Base-by-base conservation (phyloP, 2,113 vertebrate genomes). In the Cairina moschata region DNA sequence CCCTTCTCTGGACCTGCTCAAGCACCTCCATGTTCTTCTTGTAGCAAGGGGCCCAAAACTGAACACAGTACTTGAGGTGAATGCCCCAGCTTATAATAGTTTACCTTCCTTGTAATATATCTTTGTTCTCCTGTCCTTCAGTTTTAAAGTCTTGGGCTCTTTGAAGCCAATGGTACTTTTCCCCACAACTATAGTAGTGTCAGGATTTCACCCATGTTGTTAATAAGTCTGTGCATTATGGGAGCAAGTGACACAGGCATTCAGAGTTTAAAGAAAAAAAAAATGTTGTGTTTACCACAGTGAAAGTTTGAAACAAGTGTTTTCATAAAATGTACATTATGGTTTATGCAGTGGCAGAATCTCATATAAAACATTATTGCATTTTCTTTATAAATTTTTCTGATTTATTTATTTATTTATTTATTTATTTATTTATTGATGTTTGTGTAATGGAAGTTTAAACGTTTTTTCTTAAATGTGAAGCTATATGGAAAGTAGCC, bases 351-450 rank as follows among this genome's bases (percentile, higher is more conserved):
- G 16, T 55, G 38, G 21, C n/a, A 85, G 17, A 69, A 63, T 74
- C 18, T 88, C 18, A 7, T 66, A 7, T 50, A n/a, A 59, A 44
- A 5, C 9, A 21, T 63, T 66, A 68, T 17, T 56, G 18, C 3
- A 74, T 5, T 80, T 78, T 44, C 11, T 4, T 73, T 83, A 15
- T 52, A 6, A 34, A 22, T n/a, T 59, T 74, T 2, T 18, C 6
- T 50, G 17, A 13, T 59, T 32, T 32, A 11, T 62, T 44, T 17
- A 17, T 44, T 36, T 25, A 3, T 62, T 60, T 36, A 4, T 54
- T 55, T 28, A 3, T 1, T 25, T 2, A 5, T 78, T 8, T 55
- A 29, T 29, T 3, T 1, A 18, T 2, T 6, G 12, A 13, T 40
- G 40, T 78, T 71, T 36, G 60, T 2, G 26, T 62, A 26, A 66